A percentile compares a stretch with the other conserved stretches of the same genome.
Conservation (phyloP, 2,888 invertebrate species). For the Macrosiphum euphorbiae region DNA sequence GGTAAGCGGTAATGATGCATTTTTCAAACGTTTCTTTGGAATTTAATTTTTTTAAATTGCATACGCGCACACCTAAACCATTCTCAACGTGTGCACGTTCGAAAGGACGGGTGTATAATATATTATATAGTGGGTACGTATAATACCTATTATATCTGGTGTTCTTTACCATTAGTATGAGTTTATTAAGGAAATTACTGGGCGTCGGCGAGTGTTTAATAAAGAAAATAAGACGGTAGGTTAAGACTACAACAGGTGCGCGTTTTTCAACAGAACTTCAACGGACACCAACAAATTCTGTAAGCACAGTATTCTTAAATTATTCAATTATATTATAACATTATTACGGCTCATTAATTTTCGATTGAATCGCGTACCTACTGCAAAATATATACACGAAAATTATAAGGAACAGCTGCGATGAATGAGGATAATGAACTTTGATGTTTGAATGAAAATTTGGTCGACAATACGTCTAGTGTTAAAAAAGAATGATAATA, state of each 20-base stretch:
- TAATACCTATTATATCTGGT: neutral
- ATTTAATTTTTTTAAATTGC: slow-evolving; percentile 13
- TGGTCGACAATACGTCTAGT: neutral
- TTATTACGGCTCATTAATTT: neutral
- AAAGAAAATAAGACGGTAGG: neutral
- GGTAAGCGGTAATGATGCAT: neutral
- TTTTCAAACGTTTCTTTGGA: slow-evolving; percentile 13
- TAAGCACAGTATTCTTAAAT: neutral
- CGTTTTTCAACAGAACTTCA: neutral
- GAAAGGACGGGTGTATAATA: neutral
- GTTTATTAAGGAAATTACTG: slow-evolving; percentile 10
- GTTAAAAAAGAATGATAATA: neutral
- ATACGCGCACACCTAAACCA: neutral
- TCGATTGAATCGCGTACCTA: neutral
- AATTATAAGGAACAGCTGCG: neutral
- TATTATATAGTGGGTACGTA: neutral
- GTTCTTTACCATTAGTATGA: neutral
- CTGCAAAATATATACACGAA: neutral
- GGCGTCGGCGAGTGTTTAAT: neutral
- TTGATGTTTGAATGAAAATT: neutral
- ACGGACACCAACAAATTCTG: neutral
- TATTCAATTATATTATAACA: neutral
- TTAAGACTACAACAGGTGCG: neutral
- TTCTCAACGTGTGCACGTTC: neutral
- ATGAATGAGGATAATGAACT: neutral